Conservation (phyloP, 2,797 vertebrate species). For the Garrulus glandarius region DNA sequence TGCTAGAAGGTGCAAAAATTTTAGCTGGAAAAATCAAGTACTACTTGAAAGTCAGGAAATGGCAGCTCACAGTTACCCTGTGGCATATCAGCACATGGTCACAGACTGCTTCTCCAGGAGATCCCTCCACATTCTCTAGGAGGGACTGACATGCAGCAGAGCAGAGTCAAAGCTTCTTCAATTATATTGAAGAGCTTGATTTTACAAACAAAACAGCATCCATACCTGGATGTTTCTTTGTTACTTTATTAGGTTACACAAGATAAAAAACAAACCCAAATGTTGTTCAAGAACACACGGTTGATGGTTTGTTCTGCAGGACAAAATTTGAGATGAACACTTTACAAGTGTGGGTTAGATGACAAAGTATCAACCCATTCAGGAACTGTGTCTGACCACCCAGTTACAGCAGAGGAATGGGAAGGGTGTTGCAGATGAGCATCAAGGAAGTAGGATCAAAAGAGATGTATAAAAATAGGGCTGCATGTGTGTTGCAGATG, state of each 20-base stretch:
- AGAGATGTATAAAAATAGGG: constrained; percentile 33
- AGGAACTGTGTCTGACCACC: neutral
- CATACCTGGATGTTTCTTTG: neutral
- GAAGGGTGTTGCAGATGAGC: neutral
- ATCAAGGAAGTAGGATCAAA: constrained; percentile 61
- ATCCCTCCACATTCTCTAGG: neutral
- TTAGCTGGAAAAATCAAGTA: neutral
- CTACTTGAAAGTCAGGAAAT: neutral
- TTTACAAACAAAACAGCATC: neutral
- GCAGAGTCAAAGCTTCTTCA: neutral
- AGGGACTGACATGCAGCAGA: neutral
- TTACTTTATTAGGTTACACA: neutral
- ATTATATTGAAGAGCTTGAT: neutral
- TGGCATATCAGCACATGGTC: neutral
- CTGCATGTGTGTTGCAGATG: constrained; percentile 65
- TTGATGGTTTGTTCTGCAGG: neutral
- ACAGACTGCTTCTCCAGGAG: neutral
- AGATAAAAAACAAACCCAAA: neutral
- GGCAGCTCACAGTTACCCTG: neutral
- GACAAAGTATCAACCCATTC: neutral
- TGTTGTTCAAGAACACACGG: neutral
- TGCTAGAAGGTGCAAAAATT: neutral
- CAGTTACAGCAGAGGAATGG: neutral
- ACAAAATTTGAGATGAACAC: neutral
- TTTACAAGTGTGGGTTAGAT: neutral